Base-by-base conservation (phyloP, 2,888 invertebrate genomes). In the Amphipoea lucens region DNA sequence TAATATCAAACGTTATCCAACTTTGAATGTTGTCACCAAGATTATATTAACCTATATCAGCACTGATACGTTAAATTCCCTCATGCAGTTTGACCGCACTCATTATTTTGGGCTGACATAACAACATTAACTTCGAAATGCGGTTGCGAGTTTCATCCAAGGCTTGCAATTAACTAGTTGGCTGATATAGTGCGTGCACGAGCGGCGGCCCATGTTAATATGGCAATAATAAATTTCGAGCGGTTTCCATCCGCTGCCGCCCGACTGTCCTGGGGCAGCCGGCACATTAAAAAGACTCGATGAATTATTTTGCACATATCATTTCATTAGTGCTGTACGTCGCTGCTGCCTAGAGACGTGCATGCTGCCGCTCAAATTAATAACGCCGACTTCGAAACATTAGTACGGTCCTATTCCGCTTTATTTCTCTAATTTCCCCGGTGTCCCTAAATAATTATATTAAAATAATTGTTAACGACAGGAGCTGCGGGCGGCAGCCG, bases 161-260 rank as follows among this genome's bases (percentile, higher is more conserved):
- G 94, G 93, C 93, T 94, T 94, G 94, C 96, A 96, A 95, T 96
- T 95, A 96, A 96, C 95, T 94, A 95, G 94, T 94, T 93, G 93
- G 90, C 94, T 95, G 95, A 95, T 95, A 94, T 94, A 96, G 93
- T 95, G 94, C 94, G 93, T 91, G 91, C 91, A 88, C 90, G 90
- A 91, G 84, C 90, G 89, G 89, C 90, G 88, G 91, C 85, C 92
- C 92, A 92, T 93, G 95, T 94, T 96, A 95, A 96, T 96, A 96
- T 94, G 94, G 93, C 95, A 95, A 96, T 95, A 95, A 96, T 96
- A 96, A 96, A 96, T 96, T 96, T 94, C 88, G 89, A 92, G 94
- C 91, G 94, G 94, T 94, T 94, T 93, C 91, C 94, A 94, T 93
- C 92, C 90, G 89, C 88, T 87, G 81, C 91, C 90, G 84, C 87